Percentiles rank a stretch among this genome's conserved stretches.
phyloP scores from a whole-genome alignment of 2,888 invertebrate species.

The Pachymerium ferrugineum region DNA sequence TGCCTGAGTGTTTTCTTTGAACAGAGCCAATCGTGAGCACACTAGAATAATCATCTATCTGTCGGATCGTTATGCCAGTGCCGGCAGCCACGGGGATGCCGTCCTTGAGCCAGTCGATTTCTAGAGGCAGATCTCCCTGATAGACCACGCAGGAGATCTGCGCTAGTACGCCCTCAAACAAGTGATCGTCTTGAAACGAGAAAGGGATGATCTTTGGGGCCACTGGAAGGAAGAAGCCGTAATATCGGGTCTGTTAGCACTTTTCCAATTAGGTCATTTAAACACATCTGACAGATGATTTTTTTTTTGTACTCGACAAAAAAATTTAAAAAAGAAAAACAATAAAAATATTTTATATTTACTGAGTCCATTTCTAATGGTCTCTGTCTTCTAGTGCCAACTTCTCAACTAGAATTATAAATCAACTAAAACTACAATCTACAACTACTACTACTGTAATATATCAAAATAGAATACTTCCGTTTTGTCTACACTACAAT shows the following conservation, averaged over 20 bases:
- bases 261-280: constrained; percentile 3
- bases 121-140: constrained; percentile 39
- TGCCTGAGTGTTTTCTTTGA: constrained; percentile 45
- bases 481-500: constrained; percentile 6
- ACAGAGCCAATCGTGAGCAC: constrained; percentile 45
- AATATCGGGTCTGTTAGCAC: constrained; percentile 32
- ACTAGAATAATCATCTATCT: constrained; percentile 44
- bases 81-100: constrained; percentile 36
- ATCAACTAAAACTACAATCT: constrained; percentile 20
- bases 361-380: neutral
- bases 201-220: constrained; percentile 40
- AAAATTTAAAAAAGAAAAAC: neutral
- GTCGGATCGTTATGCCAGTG: constrained; percentile 35
- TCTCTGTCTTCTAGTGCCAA: constrained; percentile 27
- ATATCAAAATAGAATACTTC: neutral
- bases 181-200: constrained; percentile 38
- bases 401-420: constrained; percentile 7
- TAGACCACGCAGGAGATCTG: constrained; percentile 40
- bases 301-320: constrained; percentile 21
- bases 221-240: constrained; percentile 36
- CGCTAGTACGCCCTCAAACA: constrained; percentile 39
- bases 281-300: constrained; percentile 4
- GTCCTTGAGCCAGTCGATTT: constrained; percentile 39
- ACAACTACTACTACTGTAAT: constrained; percentile 27
- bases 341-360: neutral